Base-by-base conservation (phyloP, 1,140 invertebrate species). In the Anastrepha obliqua region DNA sequence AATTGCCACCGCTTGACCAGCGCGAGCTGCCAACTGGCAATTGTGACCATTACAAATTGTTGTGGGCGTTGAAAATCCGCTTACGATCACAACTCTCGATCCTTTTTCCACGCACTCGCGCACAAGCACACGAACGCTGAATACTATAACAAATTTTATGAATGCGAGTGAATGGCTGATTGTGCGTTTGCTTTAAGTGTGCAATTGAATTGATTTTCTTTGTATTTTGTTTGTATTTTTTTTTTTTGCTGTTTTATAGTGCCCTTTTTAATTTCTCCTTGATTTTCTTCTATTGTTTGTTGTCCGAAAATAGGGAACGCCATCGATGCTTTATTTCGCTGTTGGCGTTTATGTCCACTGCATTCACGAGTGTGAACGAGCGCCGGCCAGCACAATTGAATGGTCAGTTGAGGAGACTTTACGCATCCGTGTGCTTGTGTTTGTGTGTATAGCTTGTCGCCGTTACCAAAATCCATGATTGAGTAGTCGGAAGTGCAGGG, bases 1-100 rank as follows among this genome's bases (percentile, higher is more conserved):
- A 58, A 81, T 81, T 78, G 74, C 44, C 47, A 78, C 17, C 74
- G 74, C 74, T 78, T 78, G 74, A 78, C 74, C 74, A 55, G 5
- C 74, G 9, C 47, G 3, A 2, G 17, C n/a, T 55, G 74, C 74
- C 47, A 55, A 20, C 47, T 81, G 74, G 74, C 74, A 81, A 81
- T 81, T 81, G 74, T 87, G 88, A 87, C 91, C 90, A 89, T 91
- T 91, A 92, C 91, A 92, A 92, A 92, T 92, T 92, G 91, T 92
- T 92, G 91, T 92, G 91, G 90, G 91, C 91, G 91, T 92, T 91
- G 87, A 89, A 91, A 92, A 92, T 92, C 91, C 90, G 91, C 91
- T 92, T 92, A 92, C 87, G 88, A 86, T 81, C 74, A 81, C 74
- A 81, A 42, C 74, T 47, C 47, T 81, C 74, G 74, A 55, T 81